phyloP scores from a whole-genome alignment of 2,797 vertebrate species.

The Balearica regulorum region DNA sequence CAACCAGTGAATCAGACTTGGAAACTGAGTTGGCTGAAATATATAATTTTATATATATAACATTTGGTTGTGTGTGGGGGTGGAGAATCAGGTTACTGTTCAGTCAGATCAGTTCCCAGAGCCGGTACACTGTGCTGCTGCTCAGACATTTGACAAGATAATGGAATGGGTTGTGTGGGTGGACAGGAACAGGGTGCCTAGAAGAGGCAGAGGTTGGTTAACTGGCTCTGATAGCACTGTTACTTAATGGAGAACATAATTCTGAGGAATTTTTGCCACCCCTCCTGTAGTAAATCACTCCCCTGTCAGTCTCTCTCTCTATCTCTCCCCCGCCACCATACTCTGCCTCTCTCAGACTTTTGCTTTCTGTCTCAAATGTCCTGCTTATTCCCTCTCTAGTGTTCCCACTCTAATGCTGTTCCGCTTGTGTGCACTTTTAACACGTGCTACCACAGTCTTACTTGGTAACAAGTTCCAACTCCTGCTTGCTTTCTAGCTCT shows the following conservation, averaged over 20 bases:
- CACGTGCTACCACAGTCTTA: accelerated
- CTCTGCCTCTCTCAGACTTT: not conserved
- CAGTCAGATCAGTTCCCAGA: not conserved
- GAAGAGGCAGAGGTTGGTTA: not conserved
- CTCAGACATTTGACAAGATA: constrained; percentile 7
- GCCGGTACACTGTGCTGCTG: not conserved
- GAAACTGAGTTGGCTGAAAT: not conserved
- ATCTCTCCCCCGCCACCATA: accelerated
- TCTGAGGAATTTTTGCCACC: not conserved
- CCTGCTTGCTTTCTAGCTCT: not conserved
- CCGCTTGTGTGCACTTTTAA: not conserved
- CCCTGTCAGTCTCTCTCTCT: not conserved
- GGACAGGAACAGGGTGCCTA: not conserved
- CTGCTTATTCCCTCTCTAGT: not conserved
- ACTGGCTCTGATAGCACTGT: not conserved
- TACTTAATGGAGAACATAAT: not conserved
- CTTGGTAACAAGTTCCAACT: accelerated
- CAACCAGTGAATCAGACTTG: not conserved
- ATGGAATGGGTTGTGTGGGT: constrained; percentile 3
- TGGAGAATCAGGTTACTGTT: constrained; percentile 25
- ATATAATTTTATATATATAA: constrained; percentile 21
- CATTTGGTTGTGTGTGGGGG: not conserved
- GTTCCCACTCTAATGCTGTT: not conserved
- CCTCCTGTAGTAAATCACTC: not conserved
- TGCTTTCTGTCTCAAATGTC: not conserved